Conservation (phyloP, 2,113 vertebrate genomes). For the Picathartes gymnocephalus region DNA sequence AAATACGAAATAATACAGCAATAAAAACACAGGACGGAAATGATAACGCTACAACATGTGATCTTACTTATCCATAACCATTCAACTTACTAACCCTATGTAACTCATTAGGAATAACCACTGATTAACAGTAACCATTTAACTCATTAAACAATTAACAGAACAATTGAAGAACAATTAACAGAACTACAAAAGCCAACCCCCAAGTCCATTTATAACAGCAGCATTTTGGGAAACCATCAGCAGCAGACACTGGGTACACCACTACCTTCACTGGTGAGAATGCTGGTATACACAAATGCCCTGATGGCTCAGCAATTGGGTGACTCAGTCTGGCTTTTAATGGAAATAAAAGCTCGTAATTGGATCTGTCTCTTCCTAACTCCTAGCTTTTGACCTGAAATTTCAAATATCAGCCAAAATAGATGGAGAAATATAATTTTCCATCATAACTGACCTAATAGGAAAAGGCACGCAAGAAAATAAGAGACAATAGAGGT, state of each 20-base stretch:
- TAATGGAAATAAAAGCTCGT: background rate
- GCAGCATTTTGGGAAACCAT: background rate
- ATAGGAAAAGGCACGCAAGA: background rate
- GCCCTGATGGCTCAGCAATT: background rate
- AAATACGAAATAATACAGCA: too few relatives aligned
- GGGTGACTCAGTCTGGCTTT: background rate
- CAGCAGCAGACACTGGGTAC: background rate
- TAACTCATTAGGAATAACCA: too few relatives aligned
- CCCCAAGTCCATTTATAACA: too few relatives aligned
- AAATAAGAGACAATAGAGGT: background rate
- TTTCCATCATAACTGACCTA: background rate
- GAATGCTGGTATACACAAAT: rapidly evolving
- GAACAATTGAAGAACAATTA: too few relatives aligned
- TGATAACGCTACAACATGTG: too few relatives aligned
- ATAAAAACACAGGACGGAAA: too few relatives aligned
- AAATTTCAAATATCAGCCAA: background rate
- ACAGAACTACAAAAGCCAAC: too few relatives aligned
- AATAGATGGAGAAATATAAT: background rate
- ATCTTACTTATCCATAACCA: too few relatives aligned
- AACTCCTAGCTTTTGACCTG: background rate
- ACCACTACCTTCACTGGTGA: background rate
- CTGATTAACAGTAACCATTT: too few relatives aligned
- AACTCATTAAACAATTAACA: too few relatives aligned
- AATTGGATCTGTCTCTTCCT: background rate
- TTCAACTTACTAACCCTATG: too few relatives aligned